Conservation (phyloP, 2,113 vertebrate species). For the Anser brachyrhynchus region DNA sequence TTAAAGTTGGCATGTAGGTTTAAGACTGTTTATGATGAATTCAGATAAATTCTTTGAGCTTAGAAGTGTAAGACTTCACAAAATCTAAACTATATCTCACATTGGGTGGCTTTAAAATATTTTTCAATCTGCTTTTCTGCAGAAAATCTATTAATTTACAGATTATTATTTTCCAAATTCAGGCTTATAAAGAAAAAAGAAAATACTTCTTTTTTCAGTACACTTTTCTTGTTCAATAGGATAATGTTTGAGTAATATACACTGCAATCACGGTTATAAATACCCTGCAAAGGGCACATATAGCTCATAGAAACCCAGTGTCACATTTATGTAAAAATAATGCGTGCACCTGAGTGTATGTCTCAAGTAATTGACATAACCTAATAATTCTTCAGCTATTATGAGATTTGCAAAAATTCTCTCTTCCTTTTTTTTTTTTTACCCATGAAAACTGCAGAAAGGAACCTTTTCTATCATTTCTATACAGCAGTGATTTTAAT, state of each 20-base stretch:
- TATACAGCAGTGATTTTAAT: not conserved
- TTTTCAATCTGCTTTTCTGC: slow-evolving; percentile 2
- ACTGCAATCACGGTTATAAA: not conserved
- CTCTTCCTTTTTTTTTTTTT: not conserved
- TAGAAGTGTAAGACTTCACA: not conserved
- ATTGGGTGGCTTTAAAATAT: not conserved
- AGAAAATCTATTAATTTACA: not conserved
- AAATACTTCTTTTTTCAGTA: not conserved
- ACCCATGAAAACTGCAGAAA: not conserved
- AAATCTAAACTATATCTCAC: not conserved
- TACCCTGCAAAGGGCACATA: not conserved
- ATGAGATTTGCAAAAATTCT: not conserved
- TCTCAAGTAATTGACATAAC: not conserved
- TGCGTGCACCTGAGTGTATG: not conserved
- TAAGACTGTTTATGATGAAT: not conserved
- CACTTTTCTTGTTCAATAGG: not conserved
- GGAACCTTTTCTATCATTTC: not conserved
- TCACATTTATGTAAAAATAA: not conserved
- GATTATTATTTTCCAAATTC: not conserved
- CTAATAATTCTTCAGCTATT: not conserved
- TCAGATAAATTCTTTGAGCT: not conserved
- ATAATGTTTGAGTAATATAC: not conserved
- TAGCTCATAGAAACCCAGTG: not conserved
- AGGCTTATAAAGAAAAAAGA: not conserved
- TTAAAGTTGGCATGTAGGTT: slow-evolving; percentile 1